These are phyloP conservation scores for human DNA, from an alignment of 2,113 vertebrate genomes.

Conservation along the genomic window DNA sequence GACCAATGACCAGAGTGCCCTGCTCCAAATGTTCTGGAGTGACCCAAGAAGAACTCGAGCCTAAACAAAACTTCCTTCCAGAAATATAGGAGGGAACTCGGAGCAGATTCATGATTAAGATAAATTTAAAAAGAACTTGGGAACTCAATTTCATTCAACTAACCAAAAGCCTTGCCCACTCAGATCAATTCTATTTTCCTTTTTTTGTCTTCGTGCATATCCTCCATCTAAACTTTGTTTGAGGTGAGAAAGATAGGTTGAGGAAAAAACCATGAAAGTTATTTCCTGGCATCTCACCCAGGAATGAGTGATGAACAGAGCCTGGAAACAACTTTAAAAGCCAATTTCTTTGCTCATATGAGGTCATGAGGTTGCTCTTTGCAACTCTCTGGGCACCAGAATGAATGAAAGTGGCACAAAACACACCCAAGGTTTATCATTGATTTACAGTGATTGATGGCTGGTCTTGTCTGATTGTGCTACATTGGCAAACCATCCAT, in stretches of 20 bases:
- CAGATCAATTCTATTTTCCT: background rate
- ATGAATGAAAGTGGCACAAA: conserved; percentile 76
- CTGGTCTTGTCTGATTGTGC: conserved; percentile 72
- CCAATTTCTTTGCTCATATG: conserved; percentile 79
- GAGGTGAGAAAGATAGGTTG: conserved; percentile 64
- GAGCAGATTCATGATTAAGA: conserved; percentile 15
- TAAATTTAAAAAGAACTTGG: background rate
- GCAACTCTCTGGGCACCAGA: conserved; percentile 76
- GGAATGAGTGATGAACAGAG: conserved; percentile 78
- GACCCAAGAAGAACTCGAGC: background rate
- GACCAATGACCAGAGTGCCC: background rate
- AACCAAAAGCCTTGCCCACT: background rate
- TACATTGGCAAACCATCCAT: conserved; percentile 73
- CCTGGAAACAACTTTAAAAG: conserved; percentile 79
- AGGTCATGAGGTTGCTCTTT: conserved; percentile 72
- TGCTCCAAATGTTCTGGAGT: background rate
- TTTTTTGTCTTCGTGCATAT: background rate
- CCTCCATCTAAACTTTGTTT: conserved; percentile 3
- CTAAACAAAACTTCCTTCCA: background rate
- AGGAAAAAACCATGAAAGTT: conserved; percentile 38
- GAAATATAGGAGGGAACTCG: background rate
- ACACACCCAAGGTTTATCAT: conserved; percentile 78
- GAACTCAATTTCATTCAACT: background rate
- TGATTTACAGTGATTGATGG: conserved; percentile 80
- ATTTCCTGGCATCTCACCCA: conserved; percentile 75